phyloP scores from a whole-genome alignment of 2,888 invertebrate species.

The Pristionchus exspectatus region DNA sequence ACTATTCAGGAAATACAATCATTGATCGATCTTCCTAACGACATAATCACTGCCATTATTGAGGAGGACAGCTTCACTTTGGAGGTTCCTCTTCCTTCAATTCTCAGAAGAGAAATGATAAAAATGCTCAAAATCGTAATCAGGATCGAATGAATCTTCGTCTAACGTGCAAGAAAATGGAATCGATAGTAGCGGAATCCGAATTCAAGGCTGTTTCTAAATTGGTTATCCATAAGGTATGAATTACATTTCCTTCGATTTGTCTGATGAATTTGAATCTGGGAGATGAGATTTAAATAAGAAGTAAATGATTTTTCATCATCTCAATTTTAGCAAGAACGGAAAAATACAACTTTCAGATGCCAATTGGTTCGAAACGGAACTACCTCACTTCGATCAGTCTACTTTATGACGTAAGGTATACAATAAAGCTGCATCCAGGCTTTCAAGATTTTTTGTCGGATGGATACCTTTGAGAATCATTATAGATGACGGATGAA shows the following conservation, averaged over 20 bases:
- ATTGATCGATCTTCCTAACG: neutral
- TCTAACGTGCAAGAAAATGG: neutral
- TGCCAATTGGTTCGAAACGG: neutral
- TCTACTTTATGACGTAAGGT: neutral
- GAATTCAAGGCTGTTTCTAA: neutral
- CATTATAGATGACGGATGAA: neutral
- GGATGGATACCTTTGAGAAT: neutral
- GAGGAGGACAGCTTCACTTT: neutral
- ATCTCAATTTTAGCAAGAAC: neutral
- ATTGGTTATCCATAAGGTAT: neutral
- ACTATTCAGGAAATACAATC: neutral
- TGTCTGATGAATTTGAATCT: neutral
- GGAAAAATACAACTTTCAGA: neutral
- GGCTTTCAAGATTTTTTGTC: too few species aligned
- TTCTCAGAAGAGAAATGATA: neutral
- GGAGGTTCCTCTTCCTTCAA: neutral
- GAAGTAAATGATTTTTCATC: neutral
- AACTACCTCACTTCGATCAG: neutral
- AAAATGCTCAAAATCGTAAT: neutral
- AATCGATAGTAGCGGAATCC: neutral
- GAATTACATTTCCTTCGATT: neutral
- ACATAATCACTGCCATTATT: neutral
- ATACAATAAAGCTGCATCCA: neutral
- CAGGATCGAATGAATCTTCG: constrained; percentile 24
- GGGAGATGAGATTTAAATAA: neutral